Base-by-base conservation (phyloP, 2,797 vertebrate species). In the Babyrousa celebensis region DNA sequence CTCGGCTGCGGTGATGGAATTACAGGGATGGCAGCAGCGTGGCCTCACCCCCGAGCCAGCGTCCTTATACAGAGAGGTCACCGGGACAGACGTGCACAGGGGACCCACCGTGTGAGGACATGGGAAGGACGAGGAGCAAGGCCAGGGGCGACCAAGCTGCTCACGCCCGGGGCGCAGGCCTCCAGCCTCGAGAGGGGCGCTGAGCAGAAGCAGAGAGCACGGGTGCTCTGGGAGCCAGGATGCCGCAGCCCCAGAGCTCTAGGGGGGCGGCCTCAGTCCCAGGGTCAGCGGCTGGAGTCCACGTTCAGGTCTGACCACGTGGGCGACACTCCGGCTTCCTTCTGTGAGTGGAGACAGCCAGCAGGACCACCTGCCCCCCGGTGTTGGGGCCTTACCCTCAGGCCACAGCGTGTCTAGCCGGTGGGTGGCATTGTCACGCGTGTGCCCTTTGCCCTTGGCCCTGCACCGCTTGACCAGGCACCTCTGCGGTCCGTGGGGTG, bases 361-460 rank as follows among this genome's bases (percentile, higher is more conserved):
- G 6, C 56, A 7, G 27, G 21, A 43, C 21, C 63, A 6, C 27
- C 63, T 8, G 6, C 25, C 56, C 23, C 27, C 27, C 29, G 27
- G 17, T 29, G 52, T 18, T 7, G 0, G 29, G 4, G 3, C 36
- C 25, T 23, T 0, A 1, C 62, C 40, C 25, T 2, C 9, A 68
- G 32, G 63, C 8, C 8, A 14, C 5, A 17, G 32, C 2, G 0
- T 0, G 68, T 18, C 52, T 6, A 43, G 52, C 52, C n/a, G 17
- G 6, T 5, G 0, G 3, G 3, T 3, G 14, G 12, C 43, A 6
- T 48, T 48, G 43, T 48, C 43, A 6, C 43, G 43, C 6, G 10
- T 3, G 1, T 0, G 0, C 40, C 12, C 14, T 12, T 60, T 10
- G 5, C 27, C n/a, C 23, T 21, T 23, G 5, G 12, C 12, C 63